phyloP scores from a whole-genome alignment of 2,113 vertebrate species.

The Neodontobutis hainanensis region DNA sequence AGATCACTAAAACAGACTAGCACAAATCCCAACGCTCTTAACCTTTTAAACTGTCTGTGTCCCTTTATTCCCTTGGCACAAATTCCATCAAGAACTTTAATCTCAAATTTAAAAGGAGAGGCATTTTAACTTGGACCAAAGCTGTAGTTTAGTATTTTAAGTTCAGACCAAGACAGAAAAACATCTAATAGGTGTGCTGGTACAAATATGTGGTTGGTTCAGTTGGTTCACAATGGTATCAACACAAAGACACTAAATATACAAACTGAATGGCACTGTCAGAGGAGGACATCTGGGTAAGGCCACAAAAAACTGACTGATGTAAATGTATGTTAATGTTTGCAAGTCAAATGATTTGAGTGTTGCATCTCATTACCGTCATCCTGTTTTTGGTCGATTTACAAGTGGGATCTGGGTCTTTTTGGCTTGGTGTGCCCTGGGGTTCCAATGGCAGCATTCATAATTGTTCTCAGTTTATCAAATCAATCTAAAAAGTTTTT shows the following conservation, averaged over 20 bases:
- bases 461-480: no score
- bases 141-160: conserved; percentile 22
- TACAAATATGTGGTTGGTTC: not conserved
- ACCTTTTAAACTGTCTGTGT: conserved; percentile 47
- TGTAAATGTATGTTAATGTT: no score
- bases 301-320: no score
- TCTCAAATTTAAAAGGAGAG: conserved; percentile 14
- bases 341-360: no score
- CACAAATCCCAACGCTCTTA: conserved; percentile 19
- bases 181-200: conserved; percentile 5
- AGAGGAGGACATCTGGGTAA: not conserved
- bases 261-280: not conserved
- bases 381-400: no score
- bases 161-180: not conserved
- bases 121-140: conserved; percentile 33
- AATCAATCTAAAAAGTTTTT: no score
- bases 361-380: no score
- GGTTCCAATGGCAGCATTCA: no score
- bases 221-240: not conserved
- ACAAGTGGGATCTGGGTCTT: no score
- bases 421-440: no score
- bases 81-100: conserved; percentile 14
- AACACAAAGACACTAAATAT: not conserved
- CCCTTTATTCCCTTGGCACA: conserved; percentile 11
- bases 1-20: conserved; percentile 41